phyloP scores from a whole-genome alignment of 1,140 invertebrate genomes.

The Cotesia chilonis region DNA sequence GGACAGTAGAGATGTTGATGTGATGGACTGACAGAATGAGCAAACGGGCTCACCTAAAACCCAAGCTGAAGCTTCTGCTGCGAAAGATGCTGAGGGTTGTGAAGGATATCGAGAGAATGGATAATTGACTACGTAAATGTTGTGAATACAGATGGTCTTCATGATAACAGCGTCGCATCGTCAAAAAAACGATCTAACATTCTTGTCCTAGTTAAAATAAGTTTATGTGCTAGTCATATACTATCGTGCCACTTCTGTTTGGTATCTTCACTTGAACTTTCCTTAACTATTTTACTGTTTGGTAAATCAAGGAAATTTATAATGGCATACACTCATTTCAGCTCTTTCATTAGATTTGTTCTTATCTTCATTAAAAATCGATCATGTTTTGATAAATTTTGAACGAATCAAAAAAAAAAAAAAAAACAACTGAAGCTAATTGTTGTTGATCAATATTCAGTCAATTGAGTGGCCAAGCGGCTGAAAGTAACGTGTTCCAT shows the following conservation, averaged over 20 bases:
- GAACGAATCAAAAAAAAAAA: neutral
- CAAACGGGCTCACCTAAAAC: conserved; percentile 35
- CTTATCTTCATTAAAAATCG: too few species aligned
- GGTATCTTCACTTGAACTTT: neutral
- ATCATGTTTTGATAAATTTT: too few species aligned
- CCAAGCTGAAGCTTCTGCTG: conserved; percentile 20
- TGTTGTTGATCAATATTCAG: conserved; percentile 4
- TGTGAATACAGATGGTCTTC: conserved; percentile 46
- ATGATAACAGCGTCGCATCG: conserved; percentile 35
- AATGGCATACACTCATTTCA: too few species aligned
- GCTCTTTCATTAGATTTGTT: too few species aligned
- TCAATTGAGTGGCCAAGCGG: conserved; percentile 16
- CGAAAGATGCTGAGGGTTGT: conserved; percentile 19
- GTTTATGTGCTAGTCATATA: too few species aligned
- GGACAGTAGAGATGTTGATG: conserved; percentile 43
- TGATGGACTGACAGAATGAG: conserved; percentile 41
- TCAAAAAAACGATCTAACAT: too few species aligned
- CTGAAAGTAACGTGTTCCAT: conserved; percentile 21
- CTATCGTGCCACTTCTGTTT: conserved; percentile 8
- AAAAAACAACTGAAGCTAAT: too few species aligned
- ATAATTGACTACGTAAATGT: conserved; percentile 35
- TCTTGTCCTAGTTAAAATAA: neutral
- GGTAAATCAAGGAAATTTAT: too few species aligned
- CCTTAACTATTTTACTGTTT: too few species aligned
- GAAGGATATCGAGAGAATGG: conserved; percentile 32